Evolutionary conservation across 2,113 vertebrate genomes (phyloP).

Genomic region (Microtus richardsoni): DNA sequence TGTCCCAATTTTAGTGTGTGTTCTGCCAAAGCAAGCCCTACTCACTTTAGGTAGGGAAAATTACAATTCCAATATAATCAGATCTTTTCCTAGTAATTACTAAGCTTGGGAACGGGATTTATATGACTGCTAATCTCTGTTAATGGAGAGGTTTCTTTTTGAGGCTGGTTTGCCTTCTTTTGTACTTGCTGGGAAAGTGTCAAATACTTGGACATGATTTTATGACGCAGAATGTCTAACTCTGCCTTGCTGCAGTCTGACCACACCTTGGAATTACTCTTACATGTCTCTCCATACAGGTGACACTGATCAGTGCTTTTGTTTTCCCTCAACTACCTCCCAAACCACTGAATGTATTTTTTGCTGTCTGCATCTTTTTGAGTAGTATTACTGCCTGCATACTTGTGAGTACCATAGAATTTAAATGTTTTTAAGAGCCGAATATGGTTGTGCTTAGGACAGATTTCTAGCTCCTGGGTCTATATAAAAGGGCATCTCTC

Average conservation of each 20-base stretch:
- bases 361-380: slow-evolving; percentile 91
- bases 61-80: slow-evolving; percentile 5
- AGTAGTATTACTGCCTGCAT: slow-evolving; percentile 89
- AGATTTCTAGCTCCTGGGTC: not conserved
- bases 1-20: not conserved
- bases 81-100: not conserved
- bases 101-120: not conserved
- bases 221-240: not conserved
- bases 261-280: not conserved
- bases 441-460: not conserved
- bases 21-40: not conserved
- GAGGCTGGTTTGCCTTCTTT: not conserved
- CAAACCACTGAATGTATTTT: slow-evolving; percentile 91
- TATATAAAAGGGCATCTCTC: not conserved
- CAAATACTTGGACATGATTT: not conserved
- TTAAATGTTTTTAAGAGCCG: not conserved
- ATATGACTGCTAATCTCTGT: slow-evolving; percentile 31
- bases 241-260: not conserved
- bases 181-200: not conserved
- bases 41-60: not conserved
- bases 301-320: slow-evolving; percentile 92
- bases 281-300: slow-evolving; percentile 82
- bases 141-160: not conserved
- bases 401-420: slow-evolving; percentile 88
- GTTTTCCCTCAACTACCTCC: slow-evolving; percentile 92